These are phyloP conservation scores for Stenotaenia linearis DNA, from an alignment of 2,888 invertebrate genomes.

Conservation along the genomic window DNA sequence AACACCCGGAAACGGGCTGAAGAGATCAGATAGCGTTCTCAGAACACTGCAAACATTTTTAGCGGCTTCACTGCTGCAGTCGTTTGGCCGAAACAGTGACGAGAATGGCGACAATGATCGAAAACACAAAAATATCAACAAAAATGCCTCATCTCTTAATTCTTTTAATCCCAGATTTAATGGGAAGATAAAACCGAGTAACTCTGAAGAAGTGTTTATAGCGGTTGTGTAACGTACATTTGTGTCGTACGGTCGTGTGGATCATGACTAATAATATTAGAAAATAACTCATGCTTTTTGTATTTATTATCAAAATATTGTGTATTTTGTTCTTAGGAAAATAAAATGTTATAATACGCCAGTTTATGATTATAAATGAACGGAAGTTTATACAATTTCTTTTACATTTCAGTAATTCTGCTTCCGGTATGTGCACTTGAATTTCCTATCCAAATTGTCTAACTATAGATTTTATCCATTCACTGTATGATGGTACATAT, in stretches of 20 bases:
- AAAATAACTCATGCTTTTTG: neutral
- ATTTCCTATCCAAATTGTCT: constrained; percentile 26
- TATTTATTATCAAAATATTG: neutral
- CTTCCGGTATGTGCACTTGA: no score
- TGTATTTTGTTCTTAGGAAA: no score
- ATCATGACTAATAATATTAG: neutral
- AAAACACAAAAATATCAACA: neutral
- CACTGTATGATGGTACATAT: constrained; percentile 43
- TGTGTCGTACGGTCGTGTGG: neutral
- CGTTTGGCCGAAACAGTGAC: neutral
- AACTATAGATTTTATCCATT: constrained; percentile 45
- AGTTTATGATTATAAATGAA: no score
- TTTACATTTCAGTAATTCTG: no score
- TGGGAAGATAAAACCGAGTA: neutral
- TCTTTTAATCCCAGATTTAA: neutral
- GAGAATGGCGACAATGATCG: neutral
- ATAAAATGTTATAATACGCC: no score
- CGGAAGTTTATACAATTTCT: no score
- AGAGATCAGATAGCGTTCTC: constrained; percentile 26
- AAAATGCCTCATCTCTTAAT: neutral
- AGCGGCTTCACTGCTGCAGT: constrained; percentile 19
- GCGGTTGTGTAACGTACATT: neutral
- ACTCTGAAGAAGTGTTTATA: neutral
- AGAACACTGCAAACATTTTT: constrained; percentile 28
- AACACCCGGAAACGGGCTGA: neutral